Base-by-base conservation (phyloP, 92 coral and sea anemone species). In the Micromussa lordhowensis region DNA sequence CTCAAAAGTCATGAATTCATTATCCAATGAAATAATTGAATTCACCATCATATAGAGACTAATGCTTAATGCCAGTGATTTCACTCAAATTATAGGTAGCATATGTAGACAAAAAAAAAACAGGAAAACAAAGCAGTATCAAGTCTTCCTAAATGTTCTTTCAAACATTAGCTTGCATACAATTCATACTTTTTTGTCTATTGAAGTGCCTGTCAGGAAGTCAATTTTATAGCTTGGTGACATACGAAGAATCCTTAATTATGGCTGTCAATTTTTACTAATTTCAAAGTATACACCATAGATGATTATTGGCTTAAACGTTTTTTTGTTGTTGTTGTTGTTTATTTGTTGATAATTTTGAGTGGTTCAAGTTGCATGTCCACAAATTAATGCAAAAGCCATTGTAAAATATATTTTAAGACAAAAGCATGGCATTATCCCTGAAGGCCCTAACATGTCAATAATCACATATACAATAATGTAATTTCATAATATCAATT, bases 1-100 rank as follows among this genome's bases (percentile, higher is more conserved):
- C 78, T 0, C 24, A 34, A 73, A 73, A 32, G 51, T 73, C 78
- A 13, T 73, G 51, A 73, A 73, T 73, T 73, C 78, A 30, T 73
- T 73, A 73, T 73, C 78, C 78, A 73, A 73, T 73, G 4, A 73
- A 73, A 73, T 73, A 0, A 30, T 34, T 73, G 78, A 73, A 61
- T 61, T 61, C 68, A 61, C 68, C 68, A 61, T 61, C 68, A 12
- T 16, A 61, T 61, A 16, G 21, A 73, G 78, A 73, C 78, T 73
- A 73, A n/a, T 73, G 78, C 49, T 73, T 36, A 36, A 73, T 30
- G 78, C 78, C n/a, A 32, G 49, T 73, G 78, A 73, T 36, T 73
- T 73, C 51, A 34, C 48, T 21, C 78, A 73, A 73, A 73, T 34
- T 73, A 73, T 73, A 31, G 15, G 51, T 73, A 73, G 49, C 31